phyloP scores from a whole-genome alignment of 2,888 invertebrate genomes.

The Eristalis intricaria region DNA sequence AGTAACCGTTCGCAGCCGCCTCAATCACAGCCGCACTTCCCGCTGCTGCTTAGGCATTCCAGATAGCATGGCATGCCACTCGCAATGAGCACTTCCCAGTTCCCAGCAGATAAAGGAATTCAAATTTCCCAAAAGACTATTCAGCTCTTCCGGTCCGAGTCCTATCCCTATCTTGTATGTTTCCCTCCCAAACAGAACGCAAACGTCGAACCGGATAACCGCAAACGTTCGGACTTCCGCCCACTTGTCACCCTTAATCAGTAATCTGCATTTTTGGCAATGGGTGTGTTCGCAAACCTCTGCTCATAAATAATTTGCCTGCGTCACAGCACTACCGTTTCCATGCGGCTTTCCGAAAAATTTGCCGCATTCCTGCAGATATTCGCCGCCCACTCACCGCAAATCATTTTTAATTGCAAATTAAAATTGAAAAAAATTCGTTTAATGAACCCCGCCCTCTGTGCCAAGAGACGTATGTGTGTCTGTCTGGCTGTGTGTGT shows the following conservation, averaged over 20 bases:
- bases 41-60: neutral
- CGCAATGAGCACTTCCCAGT: neutral
- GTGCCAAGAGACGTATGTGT: neutral
- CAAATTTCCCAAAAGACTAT: neutral
- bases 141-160: neutral
- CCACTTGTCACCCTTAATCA: neutral
- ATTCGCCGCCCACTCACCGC: neutral
- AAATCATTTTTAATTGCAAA: slow-evolving; percentile 63
- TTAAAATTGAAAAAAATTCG: slow-evolving; percentile 50
- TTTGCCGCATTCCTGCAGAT: neutral
- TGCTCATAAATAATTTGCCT: neutral
- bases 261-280: neutral
- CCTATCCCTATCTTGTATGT: neutral
- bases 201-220: neutral
- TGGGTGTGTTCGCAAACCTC: neutral
- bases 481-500: neutral
- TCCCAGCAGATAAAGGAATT: neutral
- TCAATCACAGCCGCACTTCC: neutral
- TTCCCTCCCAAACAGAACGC: neutral
- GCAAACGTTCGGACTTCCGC: neutral
- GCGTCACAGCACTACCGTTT: neutral
- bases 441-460: slow-evolving; percentile 38
- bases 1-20: neutral
- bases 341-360: neutral
- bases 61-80: neutral